A percentile compares a stretch with the other conserved stretches of the same genome.
phyloP scores from a whole-genome alignment of 2,113 vertebrate species.

The Crotalus tigris region DNA sequence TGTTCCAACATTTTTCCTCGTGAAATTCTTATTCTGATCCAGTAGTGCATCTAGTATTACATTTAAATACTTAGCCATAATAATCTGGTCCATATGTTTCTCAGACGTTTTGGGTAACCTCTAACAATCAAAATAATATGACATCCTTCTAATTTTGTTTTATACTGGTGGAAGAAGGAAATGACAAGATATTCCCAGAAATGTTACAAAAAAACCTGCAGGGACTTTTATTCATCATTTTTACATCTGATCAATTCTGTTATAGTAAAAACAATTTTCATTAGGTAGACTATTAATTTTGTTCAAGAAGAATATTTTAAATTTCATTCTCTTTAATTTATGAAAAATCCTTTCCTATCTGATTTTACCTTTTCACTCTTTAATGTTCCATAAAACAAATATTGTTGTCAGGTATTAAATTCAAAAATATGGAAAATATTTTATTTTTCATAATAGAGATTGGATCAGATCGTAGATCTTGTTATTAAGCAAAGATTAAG shows the following conservation, averaged over 20 bases:
- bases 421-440: too few relatives aligned
- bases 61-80: neutral
- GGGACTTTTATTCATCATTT: neutral
- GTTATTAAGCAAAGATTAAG: too few relatives aligned
- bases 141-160: neutral
- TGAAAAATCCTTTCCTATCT: neutral
- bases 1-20: neutral
- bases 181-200: neutral
- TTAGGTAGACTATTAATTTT: neutral
- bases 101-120: neutral
- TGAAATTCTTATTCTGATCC: neutral
- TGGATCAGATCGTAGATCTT: too few relatives aligned
- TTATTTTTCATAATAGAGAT: too few relatives aligned
- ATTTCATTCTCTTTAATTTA: neutral
- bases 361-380: too few relatives aligned
- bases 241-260: neutral
- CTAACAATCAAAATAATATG: neutral
- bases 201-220: neutral
- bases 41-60: neutral
- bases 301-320: neutral
- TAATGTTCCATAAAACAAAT: too few relatives aligned
- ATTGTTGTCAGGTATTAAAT: too few relatives aligned
- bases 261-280: neutral
- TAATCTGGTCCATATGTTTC: neutral
- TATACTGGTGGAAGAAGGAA: neutral